These are phyloP conservation scores for Myotis findleyi DNA, from an alignment of 2,797 vertebrate genomes.

Conservation along the genomic window DNA sequence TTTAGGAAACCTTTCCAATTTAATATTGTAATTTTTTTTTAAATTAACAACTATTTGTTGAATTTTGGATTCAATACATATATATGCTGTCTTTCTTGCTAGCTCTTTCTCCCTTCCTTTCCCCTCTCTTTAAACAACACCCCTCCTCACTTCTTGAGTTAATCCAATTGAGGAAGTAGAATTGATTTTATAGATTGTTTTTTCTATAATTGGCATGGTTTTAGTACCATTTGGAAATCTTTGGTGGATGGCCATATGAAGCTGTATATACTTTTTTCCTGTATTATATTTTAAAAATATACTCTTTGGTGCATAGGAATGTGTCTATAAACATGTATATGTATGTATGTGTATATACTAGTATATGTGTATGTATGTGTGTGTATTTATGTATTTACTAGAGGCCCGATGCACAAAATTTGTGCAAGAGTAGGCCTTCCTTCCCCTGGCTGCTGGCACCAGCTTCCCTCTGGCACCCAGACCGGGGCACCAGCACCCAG, in stretches of 20 bases:
- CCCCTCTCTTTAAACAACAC: neutral
- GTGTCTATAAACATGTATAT: neutral
- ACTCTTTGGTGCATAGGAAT: neutral
- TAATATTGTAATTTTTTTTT: constrained; percentile 14
- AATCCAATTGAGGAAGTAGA: neutral
- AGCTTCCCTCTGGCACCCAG: too few species aligned
- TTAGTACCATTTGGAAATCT: constrained; percentile 21
- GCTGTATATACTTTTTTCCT: neutral
- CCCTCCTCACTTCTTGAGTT: neutral
- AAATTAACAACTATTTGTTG: neutral
- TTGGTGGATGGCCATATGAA: neutral
- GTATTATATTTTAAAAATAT: constrained; percentile 3
- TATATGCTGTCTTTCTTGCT: neutral
- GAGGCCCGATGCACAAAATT: too few species aligned
- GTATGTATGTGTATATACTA: neutral
- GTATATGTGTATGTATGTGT: neutral
- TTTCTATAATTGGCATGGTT: neutral
- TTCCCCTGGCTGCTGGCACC: too few species aligned
- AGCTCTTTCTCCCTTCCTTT: neutral
- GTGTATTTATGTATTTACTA: neutral
- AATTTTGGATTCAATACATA: neutral
- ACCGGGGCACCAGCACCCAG: too few species aligned
- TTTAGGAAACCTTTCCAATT: constrained; percentile 12
- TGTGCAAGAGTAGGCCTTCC: too few species aligned
- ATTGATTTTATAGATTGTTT: constrained; percentile 40